Percentiles rank a stretch among this genome's conserved stretches.
Evolutionary conservation across 2,888 invertebrate genomes (phyloP).

Genomic region (Tupiocoris notatus): DNA sequence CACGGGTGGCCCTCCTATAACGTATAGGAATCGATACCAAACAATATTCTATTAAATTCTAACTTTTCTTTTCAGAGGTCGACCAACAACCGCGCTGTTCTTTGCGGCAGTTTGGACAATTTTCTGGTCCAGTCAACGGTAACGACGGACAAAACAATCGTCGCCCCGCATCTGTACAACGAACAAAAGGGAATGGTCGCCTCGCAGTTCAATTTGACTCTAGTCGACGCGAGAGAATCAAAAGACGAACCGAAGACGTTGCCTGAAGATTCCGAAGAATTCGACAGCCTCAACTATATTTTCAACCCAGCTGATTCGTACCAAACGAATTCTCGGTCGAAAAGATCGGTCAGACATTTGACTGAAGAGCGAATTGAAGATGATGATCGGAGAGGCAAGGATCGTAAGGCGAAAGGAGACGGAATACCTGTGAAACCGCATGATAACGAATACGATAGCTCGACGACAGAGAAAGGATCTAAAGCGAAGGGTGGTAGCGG

Average conservation of each 20-base stretch:
- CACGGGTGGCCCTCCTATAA: too few relatives aligned
- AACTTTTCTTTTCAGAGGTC: constrained; percentile 56
- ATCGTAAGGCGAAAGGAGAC: not conserved
- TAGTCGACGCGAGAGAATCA: constrained; percentile 52
- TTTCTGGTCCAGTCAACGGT: constrained; percentile 66
- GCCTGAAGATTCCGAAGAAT: constrained; percentile 49
- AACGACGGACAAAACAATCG: constrained; percentile 57
- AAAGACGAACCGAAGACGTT: constrained; percentile 53
- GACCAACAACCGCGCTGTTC: constrained; percentile 60
- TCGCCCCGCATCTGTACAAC: constrained; percentile 57
- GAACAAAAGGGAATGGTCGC: constrained; percentile 63
- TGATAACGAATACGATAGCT: not conserved
- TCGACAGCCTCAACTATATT: constrained; percentile 59
- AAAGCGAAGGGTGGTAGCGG: too few relatives aligned
- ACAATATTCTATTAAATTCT: not conserved
- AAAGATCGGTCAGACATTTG: not conserved
- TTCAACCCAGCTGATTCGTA: constrained; percentile 53
- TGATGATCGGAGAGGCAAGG: not conserved
- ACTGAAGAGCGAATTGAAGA: too few relatives aligned
- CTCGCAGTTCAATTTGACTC: constrained; percentile 61
- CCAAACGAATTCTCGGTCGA: not conserved
- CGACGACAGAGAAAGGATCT: not conserved
- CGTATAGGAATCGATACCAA: too few relatives aligned
- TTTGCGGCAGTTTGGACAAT: constrained; percentile 59
- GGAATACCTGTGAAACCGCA: not conserved